These are phyloP conservation scores for Phataginus tricuspis DNA, from an alignment of 2,797 vertebrate species.

Conservation along the genomic window DNA sequence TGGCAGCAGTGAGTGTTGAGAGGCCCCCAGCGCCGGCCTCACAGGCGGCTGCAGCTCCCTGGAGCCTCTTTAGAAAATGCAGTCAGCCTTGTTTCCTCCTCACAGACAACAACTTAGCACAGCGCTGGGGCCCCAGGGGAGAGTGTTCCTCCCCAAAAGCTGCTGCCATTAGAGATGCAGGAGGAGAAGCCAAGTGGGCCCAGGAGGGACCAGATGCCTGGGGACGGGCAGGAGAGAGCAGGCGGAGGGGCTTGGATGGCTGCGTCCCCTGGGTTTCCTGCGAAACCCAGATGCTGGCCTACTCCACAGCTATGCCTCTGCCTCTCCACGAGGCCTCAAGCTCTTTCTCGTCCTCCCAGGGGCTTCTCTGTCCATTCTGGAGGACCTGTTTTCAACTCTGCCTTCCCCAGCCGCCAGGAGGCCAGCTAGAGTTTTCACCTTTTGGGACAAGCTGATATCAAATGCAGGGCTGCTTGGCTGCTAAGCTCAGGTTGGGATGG, in stretches of 20 bases:
- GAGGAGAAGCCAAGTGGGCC: constrained; percentile 41
- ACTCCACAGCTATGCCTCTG: background rate
- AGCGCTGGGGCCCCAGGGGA: constrained; percentile 42
- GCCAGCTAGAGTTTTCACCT: background rate
- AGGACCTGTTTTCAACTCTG: background rate
- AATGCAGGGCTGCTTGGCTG: background rate
- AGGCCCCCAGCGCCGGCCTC: background rate
- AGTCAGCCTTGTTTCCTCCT: constrained; percentile 63
- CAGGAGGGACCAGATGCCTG: background rate
- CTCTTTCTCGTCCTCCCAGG: background rate
- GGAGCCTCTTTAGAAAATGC: constrained; percentile 66
- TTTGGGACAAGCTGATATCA: background rate
- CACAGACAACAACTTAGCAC: constrained; percentile 22
- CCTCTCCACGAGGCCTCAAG: background rate
- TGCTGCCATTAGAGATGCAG: constrained; percentile 16
- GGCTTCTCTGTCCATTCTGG: background rate
- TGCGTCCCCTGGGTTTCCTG: background rate
- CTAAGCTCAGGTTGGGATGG: background rate
- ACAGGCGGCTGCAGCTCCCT: background rate
- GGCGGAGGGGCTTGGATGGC: background rate
- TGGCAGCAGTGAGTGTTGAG: background rate
- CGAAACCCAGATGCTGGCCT: too few species aligned
- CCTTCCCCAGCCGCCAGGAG: background rate
- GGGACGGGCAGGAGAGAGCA: background rate
- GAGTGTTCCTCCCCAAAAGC: background rate